These are phyloP conservation scores for Carcina quercana DNA, from an alignment of 2,888 invertebrate species.

Conservation along the genomic window DNA sequence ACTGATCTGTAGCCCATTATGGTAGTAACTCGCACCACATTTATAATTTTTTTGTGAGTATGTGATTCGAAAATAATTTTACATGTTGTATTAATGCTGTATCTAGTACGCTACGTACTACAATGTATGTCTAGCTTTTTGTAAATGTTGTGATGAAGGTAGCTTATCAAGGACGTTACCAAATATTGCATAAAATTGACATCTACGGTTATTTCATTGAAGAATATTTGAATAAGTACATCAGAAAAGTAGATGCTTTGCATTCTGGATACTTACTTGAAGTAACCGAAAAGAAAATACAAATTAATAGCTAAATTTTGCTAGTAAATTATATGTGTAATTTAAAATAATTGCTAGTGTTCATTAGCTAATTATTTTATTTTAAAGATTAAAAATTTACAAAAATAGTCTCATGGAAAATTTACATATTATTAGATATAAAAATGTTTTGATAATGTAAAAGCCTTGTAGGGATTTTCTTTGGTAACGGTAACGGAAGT, in stretches of 20 bases:
- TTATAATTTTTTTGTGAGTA: constrained; percentile 43
- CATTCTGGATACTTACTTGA: too few species aligned
- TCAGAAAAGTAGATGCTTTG: too few species aligned
- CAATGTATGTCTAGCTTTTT: constrained; percentile 40
- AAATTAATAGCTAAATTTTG: too few species aligned
- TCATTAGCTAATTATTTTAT: constrained; percentile 2
- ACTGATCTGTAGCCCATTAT: too few species aligned
- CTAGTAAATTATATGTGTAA: too few species aligned
- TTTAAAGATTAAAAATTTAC: too few species aligned
- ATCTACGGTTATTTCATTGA: too few species aligned
- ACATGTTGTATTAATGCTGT: constrained; percentile 45
- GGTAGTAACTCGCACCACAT: too few species aligned
- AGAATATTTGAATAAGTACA: too few species aligned
- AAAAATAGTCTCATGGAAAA: background rate
- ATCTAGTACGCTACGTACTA: constrained; percentile 34
- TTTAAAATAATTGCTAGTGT: constrained; percentile 1
- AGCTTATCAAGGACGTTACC: too few species aligned
- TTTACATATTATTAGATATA: constrained; percentile 1
- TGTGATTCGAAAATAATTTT: constrained; percentile 55
- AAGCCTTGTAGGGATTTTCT: constrained; percentile 8
- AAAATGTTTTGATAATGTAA: constrained; percentile 8
- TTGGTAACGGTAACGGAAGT: background rate
- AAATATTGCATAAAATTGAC: too few species aligned
- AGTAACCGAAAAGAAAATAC: too few species aligned
- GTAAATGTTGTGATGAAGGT: constrained; percentile 43